A percentile compares a stretch with the other conserved stretches of the same genome.
These are phyloP conservation scores for Ciconia boyciana DNA, from an alignment of 2,113 vertebrate species.

Conservation along the genomic window DNA sequence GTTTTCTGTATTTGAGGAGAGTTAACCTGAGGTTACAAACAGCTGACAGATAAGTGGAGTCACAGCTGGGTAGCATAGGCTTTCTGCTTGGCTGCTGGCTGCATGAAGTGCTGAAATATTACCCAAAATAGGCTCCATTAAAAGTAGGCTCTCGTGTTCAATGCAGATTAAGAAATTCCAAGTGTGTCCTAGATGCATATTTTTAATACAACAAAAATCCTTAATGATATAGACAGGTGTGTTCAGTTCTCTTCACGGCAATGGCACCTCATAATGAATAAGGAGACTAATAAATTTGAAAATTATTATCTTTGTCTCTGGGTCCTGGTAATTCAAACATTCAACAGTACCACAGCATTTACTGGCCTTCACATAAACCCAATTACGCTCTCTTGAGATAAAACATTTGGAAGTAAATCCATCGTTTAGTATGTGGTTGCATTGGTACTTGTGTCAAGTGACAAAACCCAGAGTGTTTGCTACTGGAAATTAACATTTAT, in stretches of 20 bases:
- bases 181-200: not conserved
- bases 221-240: not conserved
- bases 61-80: not conserved
- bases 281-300: not conserved
- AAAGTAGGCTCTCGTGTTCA: not conserved
- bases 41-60: not conserved
- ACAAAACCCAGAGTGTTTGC: not conserved
- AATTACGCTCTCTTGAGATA: not conserved
- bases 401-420: not conserved
- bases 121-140: not conserved
- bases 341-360: not conserved
- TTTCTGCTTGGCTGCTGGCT: not conserved
- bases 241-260: not conserved
- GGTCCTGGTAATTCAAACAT: not conserved
- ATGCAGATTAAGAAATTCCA: not conserved
- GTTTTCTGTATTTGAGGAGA: not conserved
- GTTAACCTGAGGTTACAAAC: not conserved
- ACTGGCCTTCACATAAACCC: not conserved
- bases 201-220: not conserved
- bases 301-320: not conserved
- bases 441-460: not conserved
- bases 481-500: not conserved
- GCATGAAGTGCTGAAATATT: not conserved
- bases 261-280: not conserved
- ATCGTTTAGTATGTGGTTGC: not conserved